Percentiles rank a stretch among this genome's conserved stretches.
Evolutionary conservation across 2,888 invertebrate species (phyloP).

Genomic region (Brachypalpus laphriformis): DNA sequence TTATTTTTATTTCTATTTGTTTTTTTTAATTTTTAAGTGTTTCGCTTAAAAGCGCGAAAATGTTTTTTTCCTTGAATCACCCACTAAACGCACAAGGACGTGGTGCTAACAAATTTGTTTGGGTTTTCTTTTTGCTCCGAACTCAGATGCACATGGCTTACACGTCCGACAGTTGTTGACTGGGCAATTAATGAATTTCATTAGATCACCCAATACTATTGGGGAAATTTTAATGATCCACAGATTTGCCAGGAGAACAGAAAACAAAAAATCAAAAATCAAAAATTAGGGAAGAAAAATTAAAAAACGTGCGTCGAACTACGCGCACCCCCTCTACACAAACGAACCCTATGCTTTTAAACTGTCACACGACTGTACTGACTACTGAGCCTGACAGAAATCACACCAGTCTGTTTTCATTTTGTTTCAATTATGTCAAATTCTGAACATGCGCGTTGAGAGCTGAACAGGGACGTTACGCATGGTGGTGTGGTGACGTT

Average conservation of each 20-base stretch:
- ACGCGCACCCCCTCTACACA: slow-evolving; percentile 68
- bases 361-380: slow-evolving; percentile 45
- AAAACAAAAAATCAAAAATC: slow-evolving; percentile 63
- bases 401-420: background rate
- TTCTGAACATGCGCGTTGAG: slow-evolving; percentile 18
- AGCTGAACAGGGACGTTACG: slow-evolving; percentile 1
- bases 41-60: slow-evolving; percentile 30
- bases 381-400: background rate
- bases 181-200: background rate
- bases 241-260: slow-evolving; percentile 20
- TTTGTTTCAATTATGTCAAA: slow-evolving; percentile 15
- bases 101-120: background rate
- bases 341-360: slow-evolving; percentile 54
- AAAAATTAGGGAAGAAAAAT: slow-evolving; percentile 65
- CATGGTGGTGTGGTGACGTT: too few relatives aligned
- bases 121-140: too few relatives aligned
- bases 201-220: background rate
- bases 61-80: background rate
- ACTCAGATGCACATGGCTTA: background rate
- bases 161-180: background rate
- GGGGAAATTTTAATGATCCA: background rate
- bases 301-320: slow-evolving; percentile 68
- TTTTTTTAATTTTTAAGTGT: background rate
- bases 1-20: background rate
- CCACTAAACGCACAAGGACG: slow-evolving; percentile 21